Percentiles rank a stretch among this genome's conserved stretches.
phyloP scores from a whole-genome alignment of 2,113 vertebrate species.

The Platysternon megacephalum region DNA sequence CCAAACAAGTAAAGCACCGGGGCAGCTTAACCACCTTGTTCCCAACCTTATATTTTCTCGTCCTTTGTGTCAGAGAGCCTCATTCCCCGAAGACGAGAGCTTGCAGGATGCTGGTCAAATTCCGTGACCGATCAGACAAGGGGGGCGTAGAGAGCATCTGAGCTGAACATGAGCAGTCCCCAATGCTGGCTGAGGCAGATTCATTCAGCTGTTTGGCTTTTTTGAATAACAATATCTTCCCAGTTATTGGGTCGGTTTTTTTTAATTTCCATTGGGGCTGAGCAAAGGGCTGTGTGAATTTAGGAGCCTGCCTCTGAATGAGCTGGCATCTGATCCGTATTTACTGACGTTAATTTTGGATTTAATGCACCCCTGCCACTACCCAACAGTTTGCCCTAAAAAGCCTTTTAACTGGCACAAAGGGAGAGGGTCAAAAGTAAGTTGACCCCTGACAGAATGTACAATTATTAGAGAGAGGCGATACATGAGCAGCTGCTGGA shows the following conservation, averaged over 20 bases:
- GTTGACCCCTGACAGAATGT: constrained; percentile 86
- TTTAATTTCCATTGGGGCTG: background rate
- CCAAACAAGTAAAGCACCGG: background rate
- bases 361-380: constrained; percentile 80
- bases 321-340: constrained; percentile 81
- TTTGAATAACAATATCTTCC: constrained; percentile 72
- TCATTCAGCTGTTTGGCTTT: constrained; percentile 66
- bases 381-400: constrained; percentile 79
- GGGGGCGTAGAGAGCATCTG: background rate
- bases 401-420: constrained; percentile 77
- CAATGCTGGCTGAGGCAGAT: constrained; percentile 47
- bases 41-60: constrained; percentile 51
- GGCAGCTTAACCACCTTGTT: constrained; percentile 50
- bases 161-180: background rate
- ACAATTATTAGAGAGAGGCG: constrained; percentile 81
- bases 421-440: constrained; percentile 86
- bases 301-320: constrained; percentile 67
- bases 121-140: background rate
- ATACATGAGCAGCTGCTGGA: constrained; percentile 85
- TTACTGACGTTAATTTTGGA: constrained; percentile 76
- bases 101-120: constrained; percentile 3
- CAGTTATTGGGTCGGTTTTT: background rate
- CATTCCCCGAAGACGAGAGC: background rate
- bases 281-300: constrained; percentile 77
- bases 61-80: constrained; percentile 22